Percentiles rank a stretch among this genome's conserved stretches.
Evolutionary conservation across 2,113 vertebrate species (phyloP).

Genomic region (Solenodon paradoxus): DNA sequence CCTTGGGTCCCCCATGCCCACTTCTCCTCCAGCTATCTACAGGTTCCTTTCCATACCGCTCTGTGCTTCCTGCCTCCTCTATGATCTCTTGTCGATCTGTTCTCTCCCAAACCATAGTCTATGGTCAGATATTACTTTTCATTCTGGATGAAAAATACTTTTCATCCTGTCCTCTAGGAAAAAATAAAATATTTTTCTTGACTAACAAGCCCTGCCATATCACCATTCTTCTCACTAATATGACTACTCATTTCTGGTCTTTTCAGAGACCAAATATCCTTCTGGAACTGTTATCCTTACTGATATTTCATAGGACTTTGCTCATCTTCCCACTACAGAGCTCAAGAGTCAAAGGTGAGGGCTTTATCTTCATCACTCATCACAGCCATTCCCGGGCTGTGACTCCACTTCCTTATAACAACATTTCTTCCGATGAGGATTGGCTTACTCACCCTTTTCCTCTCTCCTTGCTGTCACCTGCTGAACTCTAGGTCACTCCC

Average conservation of each 20-base stretch:
- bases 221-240: not conserved
- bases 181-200: not conserved
- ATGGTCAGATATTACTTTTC: not conserved
- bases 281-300: not conserved
- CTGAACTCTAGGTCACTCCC: no score
- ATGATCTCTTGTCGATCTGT: not conserved
- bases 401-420: not conserved
- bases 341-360: not conserved
- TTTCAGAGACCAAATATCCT: not conserved
- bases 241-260: not conserved
- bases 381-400: not conserved
- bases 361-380: not conserved
- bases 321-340: not conserved
- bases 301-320: not conserved
- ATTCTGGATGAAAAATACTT: no score
- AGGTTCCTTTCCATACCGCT: not conserved
- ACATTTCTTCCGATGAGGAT: not conserved
- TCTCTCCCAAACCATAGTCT: not conserved
- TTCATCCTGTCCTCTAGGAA: not conserved
- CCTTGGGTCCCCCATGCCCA: not conserved
- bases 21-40: not conserved
- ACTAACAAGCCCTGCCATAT: not conserved
- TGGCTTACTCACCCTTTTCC: not conserved
- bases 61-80: not conserved
- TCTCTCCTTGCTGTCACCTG: not conserved